Base-by-base conservation (phyloP, 2,888 invertebrate genomes). In the Chymomyza procnemis region DNA sequence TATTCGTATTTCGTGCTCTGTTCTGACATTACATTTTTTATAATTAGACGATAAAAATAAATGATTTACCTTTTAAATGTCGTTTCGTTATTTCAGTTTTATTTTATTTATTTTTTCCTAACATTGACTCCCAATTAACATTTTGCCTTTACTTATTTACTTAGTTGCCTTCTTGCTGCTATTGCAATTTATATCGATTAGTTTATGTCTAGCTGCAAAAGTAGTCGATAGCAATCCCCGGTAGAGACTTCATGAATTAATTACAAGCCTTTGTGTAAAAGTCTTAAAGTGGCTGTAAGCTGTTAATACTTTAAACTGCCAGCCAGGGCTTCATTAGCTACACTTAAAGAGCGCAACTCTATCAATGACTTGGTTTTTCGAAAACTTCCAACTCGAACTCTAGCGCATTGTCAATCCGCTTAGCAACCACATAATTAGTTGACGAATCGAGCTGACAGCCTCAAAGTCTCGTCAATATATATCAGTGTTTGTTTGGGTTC, bases 381-480 rank as follows among this genome's bases (percentile, higher is more conserved):
- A 41, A 41, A 41, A 41, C 34, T 41, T 41, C 3, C 12, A 41
- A 41, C 34, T 41, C 34, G 0, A 41, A 41, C 34, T 41, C 34
- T 9, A 41, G 12, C 34, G 12, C 18, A 60, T 14, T 4, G 18
- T 18, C 73, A 86, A 81, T 81, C 81, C 87, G 81, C 84, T 86
- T 86, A 84, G 81, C 77, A 77, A 76, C 75, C 69, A 66, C 70
- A 79, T 80, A 84, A 86, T 84, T 81, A 81, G 73, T 69, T 18
- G 54, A 18, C 54, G 19, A 18, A 54, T 54, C 12, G 54, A 52
- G 22, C 14, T 18, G 14, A 18, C 21, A 19, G 54, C 8, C 54
- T 14, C 19, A 54, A 18, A 41, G 9, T 12, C 34, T 34, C 34
- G 34, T 34, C 34, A 12, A 12, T 34, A 34, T 34, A 12, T 34